A percentile compares a stretch with the other conserved stretches of the same genome.
Conservation (phyloP, 2,888 invertebrate genomes). For the Fragum sueziense region DNA sequence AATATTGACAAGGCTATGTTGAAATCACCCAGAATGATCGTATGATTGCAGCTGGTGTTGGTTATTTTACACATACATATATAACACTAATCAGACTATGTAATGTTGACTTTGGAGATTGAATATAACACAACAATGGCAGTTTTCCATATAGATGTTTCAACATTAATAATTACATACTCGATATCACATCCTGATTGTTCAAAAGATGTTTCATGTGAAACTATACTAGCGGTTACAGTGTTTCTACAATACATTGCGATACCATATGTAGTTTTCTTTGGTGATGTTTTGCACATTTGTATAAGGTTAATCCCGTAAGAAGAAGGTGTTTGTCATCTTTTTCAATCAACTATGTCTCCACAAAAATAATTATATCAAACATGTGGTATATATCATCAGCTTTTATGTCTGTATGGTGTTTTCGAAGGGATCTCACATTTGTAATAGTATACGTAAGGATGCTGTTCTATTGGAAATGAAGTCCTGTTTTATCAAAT, state of each 20-base stretch:
- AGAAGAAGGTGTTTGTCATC: neutral
- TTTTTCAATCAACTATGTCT: neutral
- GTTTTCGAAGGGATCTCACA: slow-evolving; percentile 24
- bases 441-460: slow-evolving; percentile 27
- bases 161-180: neutral
- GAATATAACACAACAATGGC: neutral
- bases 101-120: neutral
- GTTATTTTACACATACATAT: neutral
- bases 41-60: neutral
- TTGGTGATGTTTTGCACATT: neutral
- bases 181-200: neutral
- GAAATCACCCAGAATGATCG: slow-evolving; percentile 9
- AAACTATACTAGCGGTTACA: neutral
- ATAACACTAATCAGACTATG: neutral
- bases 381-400: neutral
- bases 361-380: slow-evolving; percentile 7
- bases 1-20: neutral
- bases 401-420: slow-evolving; percentile 21
- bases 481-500: too few relatives aligned
- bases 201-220: neutral
- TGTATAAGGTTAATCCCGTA: neutral
- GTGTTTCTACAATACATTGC: neutral
- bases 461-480: neutral
- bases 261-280: neutral
- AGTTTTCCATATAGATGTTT: neutral